Evolutionary conservation across 2,888 invertebrate species (phyloP).

Genomic region (Nemapogon koenigi): DNA sequence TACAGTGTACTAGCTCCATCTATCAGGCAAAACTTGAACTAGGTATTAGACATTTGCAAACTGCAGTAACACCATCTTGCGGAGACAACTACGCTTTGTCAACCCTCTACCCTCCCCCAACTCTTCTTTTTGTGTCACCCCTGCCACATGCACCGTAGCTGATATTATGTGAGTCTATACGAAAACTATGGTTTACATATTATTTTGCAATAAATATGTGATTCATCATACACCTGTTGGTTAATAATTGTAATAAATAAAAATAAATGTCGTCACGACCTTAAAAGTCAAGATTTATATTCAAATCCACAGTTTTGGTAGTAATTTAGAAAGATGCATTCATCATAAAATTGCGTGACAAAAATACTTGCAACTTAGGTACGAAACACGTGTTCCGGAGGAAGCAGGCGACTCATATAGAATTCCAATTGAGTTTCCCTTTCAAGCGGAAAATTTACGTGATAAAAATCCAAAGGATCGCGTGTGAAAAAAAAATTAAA

Average conservation of each 20-base stretch:
- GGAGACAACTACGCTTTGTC: no score
- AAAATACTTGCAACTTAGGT: slow-evolving; percentile 6
- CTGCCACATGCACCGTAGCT: no score
- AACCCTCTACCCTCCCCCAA: no score
- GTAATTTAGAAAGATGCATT: neutral
- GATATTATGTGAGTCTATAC: no score
- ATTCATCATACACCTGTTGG: no score
- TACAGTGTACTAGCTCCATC: slow-evolving; percentile 48
- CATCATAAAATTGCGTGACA: slow-evolving; percentile 3
- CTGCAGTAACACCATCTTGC: slow-evolving; percentile 58
- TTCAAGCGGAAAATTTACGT: slow-evolving; percentile 63
- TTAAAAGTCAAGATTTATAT: no score
- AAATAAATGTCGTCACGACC: no score
- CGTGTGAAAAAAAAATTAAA: slow-evolving; percentile 56
- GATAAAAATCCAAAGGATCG: slow-evolving; percentile 58
- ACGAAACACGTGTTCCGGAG: slow-evolving; percentile 57
- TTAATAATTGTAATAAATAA: no score
- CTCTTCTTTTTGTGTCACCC: no score
- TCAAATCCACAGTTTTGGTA: no score
- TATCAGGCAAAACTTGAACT: slow-evolving; percentile 48
- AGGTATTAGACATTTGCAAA: slow-evolving; percentile 34
- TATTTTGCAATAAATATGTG: no score
- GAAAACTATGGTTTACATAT: no score
- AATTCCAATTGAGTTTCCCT: slow-evolving; percentile 63
- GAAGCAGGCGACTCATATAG: slow-evolving; percentile 45